These are phyloP conservation scores for Sigmodon hispidus DNA, from an alignment of 2,113 vertebrate species.

Conservation along the genomic window DNA sequence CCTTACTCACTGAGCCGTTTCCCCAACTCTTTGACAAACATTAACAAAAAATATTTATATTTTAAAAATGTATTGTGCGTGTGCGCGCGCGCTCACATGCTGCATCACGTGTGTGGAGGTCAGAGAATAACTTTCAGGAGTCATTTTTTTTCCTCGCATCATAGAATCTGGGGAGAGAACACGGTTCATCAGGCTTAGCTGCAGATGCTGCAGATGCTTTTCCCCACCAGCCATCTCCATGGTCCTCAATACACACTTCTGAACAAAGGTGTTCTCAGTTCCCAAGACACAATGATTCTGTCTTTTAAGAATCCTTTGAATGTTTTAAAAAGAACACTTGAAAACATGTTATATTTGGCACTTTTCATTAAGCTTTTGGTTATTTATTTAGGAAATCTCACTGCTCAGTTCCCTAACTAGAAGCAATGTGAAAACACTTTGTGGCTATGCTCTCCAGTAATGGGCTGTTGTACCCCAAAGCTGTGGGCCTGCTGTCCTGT, in stretches of 20 bases:
- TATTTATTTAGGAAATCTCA: conserved; percentile 23
- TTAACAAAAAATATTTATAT: neutral
- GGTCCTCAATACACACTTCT: conserved; percentile 15
- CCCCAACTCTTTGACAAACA: neutral
- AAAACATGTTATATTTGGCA: conserved; percentile 55
- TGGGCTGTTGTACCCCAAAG: neutral
- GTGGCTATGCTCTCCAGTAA: no score
- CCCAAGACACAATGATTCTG: conserved; percentile 34
- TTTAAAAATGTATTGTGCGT: neutral
- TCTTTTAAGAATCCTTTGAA: conserved; percentile 61
- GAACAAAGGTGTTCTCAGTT: conserved; percentile 45
- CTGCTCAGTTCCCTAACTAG: conserved; percentile 31
- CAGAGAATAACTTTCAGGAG: neutral
- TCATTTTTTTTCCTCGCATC: neutral
- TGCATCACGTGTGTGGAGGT: neutral
- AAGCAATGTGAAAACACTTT: neutral
- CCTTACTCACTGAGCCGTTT: neutral
- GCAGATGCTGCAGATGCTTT: neutral
- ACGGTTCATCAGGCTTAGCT: no score
- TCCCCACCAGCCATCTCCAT: neutral
- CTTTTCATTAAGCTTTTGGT: conserved; percentile 12
- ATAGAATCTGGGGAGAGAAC: neutral
- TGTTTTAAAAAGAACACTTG: conserved; percentile 46
- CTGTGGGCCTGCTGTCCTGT: neutral
- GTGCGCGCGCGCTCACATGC: no score